These are phyloP conservation scores for Phyllostomus hastatus DNA, from an alignment of 2,113 vertebrate genomes.

Conservation along the genomic window DNA sequence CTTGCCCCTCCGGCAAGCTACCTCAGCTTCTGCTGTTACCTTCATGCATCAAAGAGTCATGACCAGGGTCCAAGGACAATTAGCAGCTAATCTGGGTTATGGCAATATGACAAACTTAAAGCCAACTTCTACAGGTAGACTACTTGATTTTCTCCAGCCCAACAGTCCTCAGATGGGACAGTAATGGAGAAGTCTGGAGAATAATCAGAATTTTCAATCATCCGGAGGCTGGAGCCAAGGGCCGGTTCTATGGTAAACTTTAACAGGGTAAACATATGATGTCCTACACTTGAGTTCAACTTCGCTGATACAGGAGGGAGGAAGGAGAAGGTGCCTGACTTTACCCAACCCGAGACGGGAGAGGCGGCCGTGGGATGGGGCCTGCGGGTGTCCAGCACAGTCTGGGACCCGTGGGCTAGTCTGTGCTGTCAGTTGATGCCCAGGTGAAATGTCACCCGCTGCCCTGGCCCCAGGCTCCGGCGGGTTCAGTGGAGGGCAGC, in stretches of 20 bases:
- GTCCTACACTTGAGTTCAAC: neutral
- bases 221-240: neutral
- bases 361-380: neutral
- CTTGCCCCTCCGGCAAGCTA: neutral
- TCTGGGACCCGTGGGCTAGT: neutral
- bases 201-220: neutral
- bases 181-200: neutral
- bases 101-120: neutral
- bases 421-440: neutral
- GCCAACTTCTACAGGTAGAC: neutral
- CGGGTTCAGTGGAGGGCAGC: neutral
- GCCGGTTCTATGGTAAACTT: neutral
- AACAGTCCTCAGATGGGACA: neutral
- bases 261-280: neutral
- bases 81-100: neutral
- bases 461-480: neutral
- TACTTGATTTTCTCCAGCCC: neutral
- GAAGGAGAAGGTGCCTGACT: neutral
- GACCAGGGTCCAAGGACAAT: neutral
- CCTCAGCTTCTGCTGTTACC: neutral
- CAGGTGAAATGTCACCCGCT: fast-evolving
- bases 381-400: neutral
- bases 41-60: neutral
- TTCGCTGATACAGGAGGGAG: neutral
- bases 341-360: neutral